Evolutionary conservation across 2,888 invertebrate genomes (phyloP), one percentile per base, ranked within the genome.

Genomic region (Imbricaverruca yamaguchii): DNA sequence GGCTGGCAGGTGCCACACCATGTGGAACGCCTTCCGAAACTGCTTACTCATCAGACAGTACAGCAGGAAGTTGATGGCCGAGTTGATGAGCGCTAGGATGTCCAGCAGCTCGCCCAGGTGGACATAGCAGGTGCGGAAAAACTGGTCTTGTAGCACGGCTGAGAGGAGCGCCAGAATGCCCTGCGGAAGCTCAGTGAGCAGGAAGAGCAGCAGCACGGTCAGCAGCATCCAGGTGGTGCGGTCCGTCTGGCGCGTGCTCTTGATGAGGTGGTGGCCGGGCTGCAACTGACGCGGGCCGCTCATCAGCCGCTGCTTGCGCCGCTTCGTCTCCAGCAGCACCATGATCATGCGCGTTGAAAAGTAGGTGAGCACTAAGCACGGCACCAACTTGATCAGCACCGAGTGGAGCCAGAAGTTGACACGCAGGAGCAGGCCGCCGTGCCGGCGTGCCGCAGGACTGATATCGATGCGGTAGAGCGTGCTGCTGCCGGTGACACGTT

Each of bases 31-130:
- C 81, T 87, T 85, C 25, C 97, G 90, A 87, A 97, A 97, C 89
- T 96, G 96, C 83, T 94, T 91, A 83, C 95, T 96, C 97, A 97
- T 97, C 81, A 94, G 91, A 86, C 96, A 97, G 87, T 97, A 97
- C 77, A 97, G 89, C 81, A 97, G 93, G 86, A 97, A 97, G 88
- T 96, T 97, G 82, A 97, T 93, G 0, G 95, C 94, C 13, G 96
- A 95, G 87, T 97, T 97, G 85, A 95, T 89, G 82, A 97, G 90
- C 0, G 97, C 96, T 85, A 96, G 88, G 82, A 95, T 92, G 88
- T 97, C 96, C 92, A 96, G 93, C 81, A 96, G 87, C 86, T 96
- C 96, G 0, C 89, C 89, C 23, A 89, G 82, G 74, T 82, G 81
- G 21, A 81, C 80, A 82, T 84, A 84, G 53, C 83, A 84, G 39